Percentiles rank a stretch among this genome's conserved stretches.
Evolutionary conservation across 2,797 vertebrate genomes (phyloP).

Genomic region (Pagetopsis macropterus): DNA sequence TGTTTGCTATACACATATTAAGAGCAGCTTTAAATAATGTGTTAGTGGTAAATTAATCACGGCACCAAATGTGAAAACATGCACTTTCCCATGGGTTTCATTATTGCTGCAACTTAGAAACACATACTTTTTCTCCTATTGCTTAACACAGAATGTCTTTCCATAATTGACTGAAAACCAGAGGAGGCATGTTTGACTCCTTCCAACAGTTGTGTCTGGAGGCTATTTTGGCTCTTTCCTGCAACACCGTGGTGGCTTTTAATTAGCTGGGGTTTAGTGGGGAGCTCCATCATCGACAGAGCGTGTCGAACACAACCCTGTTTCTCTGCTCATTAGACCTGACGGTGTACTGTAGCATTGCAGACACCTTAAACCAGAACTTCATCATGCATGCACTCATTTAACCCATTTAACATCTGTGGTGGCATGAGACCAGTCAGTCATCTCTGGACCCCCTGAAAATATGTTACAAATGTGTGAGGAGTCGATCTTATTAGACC

Average conservation of each 20-base stretch:
- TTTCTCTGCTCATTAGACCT: conserved; percentile 59
- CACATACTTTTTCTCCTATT: not conserved
- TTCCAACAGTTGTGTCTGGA: conserved; percentile 32
- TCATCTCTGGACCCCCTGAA: conserved; percentile 40
- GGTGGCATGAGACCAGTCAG: conserved; percentile 39
- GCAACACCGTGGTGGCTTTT: conserved; percentile 55
- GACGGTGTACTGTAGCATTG: conserved; percentile 2
- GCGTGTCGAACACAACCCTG: conserved; percentile 47
- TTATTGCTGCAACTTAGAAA: not conserved
- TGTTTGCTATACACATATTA: not conserved
- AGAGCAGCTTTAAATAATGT: not conserved
- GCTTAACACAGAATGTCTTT: not conserved
- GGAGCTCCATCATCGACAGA: conserved; percentile 56
- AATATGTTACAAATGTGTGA: conserved; percentile 49
- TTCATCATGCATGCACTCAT: conserved; percentile 28
- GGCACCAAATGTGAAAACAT: not conserved
- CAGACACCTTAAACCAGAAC: conserved; percentile 28
- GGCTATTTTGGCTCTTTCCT: conserved; percentile 45
- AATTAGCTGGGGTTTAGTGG: conserved; percentile 59
- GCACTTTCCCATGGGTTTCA: not conserved
- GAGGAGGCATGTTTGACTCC: conserved; percentile 41
- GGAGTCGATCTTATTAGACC: conserved; percentile 41
- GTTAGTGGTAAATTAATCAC: not conserved
- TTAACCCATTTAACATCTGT: conserved; percentile 7
- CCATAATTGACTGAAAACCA: conserved; percentile 22